Percentiles rank a stretch among this genome's conserved stretches.
phyloP scores from a whole-genome alignment of 2,113 vertebrate genomes.

The Bucco capensis region DNA sequence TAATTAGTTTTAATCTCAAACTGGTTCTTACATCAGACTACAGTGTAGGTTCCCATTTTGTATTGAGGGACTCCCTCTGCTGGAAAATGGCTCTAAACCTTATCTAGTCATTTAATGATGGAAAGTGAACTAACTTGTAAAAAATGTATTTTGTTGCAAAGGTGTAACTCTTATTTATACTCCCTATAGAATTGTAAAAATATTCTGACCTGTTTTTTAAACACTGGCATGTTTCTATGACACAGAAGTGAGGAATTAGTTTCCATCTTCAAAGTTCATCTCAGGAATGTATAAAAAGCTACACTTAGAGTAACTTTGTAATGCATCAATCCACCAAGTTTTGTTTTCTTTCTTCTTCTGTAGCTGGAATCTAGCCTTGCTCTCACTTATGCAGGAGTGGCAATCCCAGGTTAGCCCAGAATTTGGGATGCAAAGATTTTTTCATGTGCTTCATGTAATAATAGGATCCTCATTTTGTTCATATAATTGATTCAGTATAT shows the following conservation, averaged over 20 bases:
- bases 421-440: slow-evolving; percentile 46
- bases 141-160: neutral
- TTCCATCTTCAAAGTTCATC: neutral
- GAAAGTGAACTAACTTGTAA: neutral
- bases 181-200: neutral
- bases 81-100: neutral
- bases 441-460: slow-evolving; percentile 52
- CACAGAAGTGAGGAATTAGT: neutral
- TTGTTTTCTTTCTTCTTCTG: neutral
- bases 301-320: neutral
- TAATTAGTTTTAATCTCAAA: neutral
- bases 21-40: rapidly evolving
- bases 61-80: slow-evolving; percentile 14
- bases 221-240: neutral
- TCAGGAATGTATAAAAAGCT: neutral
- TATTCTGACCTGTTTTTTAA: neutral
- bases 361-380: neutral
- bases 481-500: too few species aligned
- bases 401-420: too few species aligned
- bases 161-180: neutral
- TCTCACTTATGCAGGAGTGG: too few species aligned
- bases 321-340: neutral
- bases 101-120: neutral
- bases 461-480: too few species aligned
- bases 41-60: rapidly evolving